Evolutionary conservation across 2,113 vertebrate species (phyloP).

Genomic region (Zingel zingel): DNA sequence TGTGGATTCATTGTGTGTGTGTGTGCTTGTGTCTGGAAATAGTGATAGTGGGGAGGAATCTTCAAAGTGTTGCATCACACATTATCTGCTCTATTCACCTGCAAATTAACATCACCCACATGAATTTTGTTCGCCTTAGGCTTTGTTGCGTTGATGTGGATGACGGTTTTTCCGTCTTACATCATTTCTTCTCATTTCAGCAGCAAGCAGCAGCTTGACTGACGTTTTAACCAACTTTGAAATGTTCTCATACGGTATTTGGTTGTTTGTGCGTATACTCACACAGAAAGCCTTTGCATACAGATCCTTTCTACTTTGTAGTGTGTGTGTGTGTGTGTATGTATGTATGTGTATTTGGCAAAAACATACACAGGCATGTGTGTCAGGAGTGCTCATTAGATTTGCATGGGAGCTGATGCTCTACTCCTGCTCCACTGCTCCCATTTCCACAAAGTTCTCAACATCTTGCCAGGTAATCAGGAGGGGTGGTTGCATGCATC

Average conservation of each 20-base stretch:
- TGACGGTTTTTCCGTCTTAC: slow-evolving; percentile 31
- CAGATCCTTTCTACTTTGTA: slow-evolving; percentile 5
- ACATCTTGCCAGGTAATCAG: slow-evolving; percentile 55
- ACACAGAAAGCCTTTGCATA: not conserved
- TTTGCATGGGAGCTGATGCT: slow-evolving; percentile 36
- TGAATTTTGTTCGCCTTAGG: not conserved
- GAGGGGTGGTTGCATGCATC: not conserved
- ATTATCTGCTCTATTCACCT: slow-evolving; percentile 12
- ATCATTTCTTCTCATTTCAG: slow-evolving; percentile 34
- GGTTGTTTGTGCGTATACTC: not conserved
- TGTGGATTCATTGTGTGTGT: not conserved
- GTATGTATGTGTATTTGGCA: slow-evolving; percentile 11
- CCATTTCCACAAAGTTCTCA: slow-evolving; percentile 38
- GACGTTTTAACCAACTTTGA: slow-evolving; percentile 31
- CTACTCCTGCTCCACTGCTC: slow-evolving; percentile 39
- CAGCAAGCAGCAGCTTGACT: slow-evolving; percentile 23
- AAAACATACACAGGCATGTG: slow-evolving; percentile 22
- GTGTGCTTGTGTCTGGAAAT: not conserved
- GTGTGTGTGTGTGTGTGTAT: not conserved
- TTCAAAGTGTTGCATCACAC: slow-evolving; percentile 4
- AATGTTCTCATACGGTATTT: not conserved
- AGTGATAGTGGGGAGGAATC: not conserved
- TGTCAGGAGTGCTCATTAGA: slow-evolving; percentile 63
- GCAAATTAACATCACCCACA: slow-evolving; percentile 25
- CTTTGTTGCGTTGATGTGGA: slow-evolving; percentile 7